phyloP scores from a whole-genome alignment of 2,113 vertebrate species.

The Motacilla tschutschensis region DNA sequence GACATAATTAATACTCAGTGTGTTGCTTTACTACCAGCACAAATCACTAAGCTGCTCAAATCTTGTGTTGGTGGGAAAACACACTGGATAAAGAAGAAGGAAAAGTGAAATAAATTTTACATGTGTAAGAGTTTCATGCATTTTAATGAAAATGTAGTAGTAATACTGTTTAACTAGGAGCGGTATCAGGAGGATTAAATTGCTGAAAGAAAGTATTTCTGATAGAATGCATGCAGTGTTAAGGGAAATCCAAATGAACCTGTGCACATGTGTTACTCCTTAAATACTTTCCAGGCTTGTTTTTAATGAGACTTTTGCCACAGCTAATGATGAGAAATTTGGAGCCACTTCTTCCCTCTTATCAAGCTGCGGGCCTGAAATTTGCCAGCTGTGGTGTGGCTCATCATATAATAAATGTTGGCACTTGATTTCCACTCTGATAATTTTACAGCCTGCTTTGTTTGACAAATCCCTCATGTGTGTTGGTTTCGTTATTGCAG shows the following conservation, averaged over 20 bases:
- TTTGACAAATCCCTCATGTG: neutral
- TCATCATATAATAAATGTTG: constrained; percentile 1
- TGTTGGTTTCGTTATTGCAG: neutral
- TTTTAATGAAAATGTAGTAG: neutral
- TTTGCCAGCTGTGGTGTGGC: constrained; percentile 15
- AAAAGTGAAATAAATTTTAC: neutral
- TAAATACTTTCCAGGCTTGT: neutral
- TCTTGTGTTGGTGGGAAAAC: neutral
- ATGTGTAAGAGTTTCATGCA: neutral
- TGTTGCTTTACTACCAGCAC: neutral
- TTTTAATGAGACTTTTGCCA: constrained; percentile 1
- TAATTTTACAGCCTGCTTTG: neutral
- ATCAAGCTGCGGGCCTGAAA: neutral
- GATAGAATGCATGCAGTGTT: neutral
- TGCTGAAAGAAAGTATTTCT: constrained; percentile 11
- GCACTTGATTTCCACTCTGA: constrained; percentile 8
- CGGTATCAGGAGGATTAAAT: constrained; percentile 6
- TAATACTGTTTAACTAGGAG: neutral
- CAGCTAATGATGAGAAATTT: neutral
- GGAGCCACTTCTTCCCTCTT: constrained; percentile 9
- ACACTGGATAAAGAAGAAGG: neutral
- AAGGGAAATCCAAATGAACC: neutral
- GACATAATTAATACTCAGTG: neutral
- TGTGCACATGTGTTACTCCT: neutral
- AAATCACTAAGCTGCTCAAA: neutral